Evolutionary conservation across 2,888 invertebrate genomes (phyloP).

Genomic region (Dione juno): DNA sequence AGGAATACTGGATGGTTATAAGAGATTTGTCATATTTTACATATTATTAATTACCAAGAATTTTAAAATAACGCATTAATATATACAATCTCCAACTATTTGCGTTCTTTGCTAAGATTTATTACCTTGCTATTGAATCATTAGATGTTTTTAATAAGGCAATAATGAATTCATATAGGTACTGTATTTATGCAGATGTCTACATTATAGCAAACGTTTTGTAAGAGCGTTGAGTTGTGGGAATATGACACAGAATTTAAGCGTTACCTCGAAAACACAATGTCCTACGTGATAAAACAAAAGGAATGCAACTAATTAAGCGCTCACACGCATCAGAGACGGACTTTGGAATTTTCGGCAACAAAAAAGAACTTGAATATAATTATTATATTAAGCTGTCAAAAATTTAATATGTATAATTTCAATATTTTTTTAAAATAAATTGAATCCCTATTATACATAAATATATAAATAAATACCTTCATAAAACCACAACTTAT

Average conservation of each 20-base stretch:
- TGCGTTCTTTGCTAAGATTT: background rate
- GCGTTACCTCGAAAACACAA: conserved; percentile 66
- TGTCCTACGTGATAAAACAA: conserved; percentile 71
- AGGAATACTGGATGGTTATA: background rate
- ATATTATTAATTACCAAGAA: background rate
- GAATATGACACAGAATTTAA: conserved; percentile 70
- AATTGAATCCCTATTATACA: too few relatives aligned
- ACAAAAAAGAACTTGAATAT: background rate
- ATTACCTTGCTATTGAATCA: conserved; percentile 30
- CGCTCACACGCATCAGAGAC: conserved; percentile 62
- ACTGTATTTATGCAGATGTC: conserved; percentile 58
- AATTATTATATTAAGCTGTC: background rate
- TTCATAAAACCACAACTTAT: too few relatives aligned
- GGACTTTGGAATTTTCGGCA: conserved; percentile 38
- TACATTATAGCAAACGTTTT: conserved; percentile 60
- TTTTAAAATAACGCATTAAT: background rate
- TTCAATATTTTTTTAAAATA: background rate
- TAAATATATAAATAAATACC: too few relatives aligned
- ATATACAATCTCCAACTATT: background rate
- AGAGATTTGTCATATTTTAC: background rate
- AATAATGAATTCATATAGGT: conserved; percentile 1
- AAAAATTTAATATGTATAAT: background rate
- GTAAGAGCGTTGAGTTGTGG: conserved; percentile 73
- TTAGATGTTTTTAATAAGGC: conserved; percentile 23
- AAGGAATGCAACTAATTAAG: conserved; percentile 72